phyloP scores from a whole-genome alignment of 35 echinoderm and acorn worm species.

The Patiria miniata region DNA sequence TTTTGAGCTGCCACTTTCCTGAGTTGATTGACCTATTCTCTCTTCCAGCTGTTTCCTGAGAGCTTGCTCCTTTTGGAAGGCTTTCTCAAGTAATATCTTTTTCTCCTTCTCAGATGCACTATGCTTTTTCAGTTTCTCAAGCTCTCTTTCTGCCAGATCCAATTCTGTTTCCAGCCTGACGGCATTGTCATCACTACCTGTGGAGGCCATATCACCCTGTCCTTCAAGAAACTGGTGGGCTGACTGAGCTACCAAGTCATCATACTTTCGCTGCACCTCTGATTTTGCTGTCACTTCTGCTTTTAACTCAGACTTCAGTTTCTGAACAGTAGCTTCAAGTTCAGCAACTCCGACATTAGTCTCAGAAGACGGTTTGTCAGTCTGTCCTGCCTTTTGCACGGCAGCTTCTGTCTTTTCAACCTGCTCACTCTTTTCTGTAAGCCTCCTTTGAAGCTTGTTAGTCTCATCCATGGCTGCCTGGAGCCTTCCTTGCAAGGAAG shows the following conservation, averaged over 20 bases:
- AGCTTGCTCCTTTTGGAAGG: slow-evolving; percentile 48
- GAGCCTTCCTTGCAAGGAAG: slow-evolving; percentile 48
- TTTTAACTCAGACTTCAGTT: slow-evolving; percentile 67
- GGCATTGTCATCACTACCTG: slow-evolving; percentile 27
- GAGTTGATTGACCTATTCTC: not conserved
- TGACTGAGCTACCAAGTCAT: slow-evolving; percentile 34
- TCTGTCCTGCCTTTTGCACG: not conserved
- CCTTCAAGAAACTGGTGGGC: slow-evolving; percentile 29
- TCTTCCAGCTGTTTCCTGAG: slow-evolving; percentile 41
- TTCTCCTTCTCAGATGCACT: slow-evolving; percentile 27
- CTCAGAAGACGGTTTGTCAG: slow-evolving; percentile 26
- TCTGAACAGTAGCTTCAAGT: slow-evolving; percentile 54
- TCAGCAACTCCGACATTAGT: slow-evolving; percentile 29
- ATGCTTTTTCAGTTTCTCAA: slow-evolving; percentile 29
- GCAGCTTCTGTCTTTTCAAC: slow-evolving; percentile 18
- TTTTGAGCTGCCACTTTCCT: slow-evolving; percentile 25
- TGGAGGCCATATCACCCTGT: slow-evolving; percentile 30
- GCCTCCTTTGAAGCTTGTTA: slow-evolving; percentile 22
- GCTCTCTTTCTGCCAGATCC: not conserved
- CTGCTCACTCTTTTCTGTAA: slow-evolving; percentile 31
- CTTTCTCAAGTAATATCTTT: slow-evolving; percentile 45
- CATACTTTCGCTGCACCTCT: slow-evolving; percentile 63
- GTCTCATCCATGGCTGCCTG: slow-evolving; percentile 49
- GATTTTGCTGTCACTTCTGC: slow-evolving; percentile 46
- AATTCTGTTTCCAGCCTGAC: slow-evolving; percentile 9